Evolutionary conservation across 2,113 vertebrate genomes (phyloP).

Genomic region (Mobula hypostoma): DNA sequence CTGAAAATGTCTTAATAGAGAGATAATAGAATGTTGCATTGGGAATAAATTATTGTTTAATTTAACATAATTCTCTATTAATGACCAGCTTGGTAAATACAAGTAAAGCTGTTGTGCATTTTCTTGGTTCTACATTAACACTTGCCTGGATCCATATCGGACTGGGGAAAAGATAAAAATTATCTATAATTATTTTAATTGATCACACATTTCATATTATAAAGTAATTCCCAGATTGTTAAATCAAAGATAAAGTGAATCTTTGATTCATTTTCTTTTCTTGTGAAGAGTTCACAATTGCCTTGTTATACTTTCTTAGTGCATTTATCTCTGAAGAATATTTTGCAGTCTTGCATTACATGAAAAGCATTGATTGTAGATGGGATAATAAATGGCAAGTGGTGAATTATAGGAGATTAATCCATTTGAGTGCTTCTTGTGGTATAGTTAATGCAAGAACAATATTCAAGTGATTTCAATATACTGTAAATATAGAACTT

Average conservation of each 20-base stretch:
- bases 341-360: neutral
- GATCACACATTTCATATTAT: neutral
- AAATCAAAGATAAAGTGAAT: neutral
- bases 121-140: neutral
- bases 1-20: neutral
- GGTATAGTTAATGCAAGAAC: neutral
- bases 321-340: neutral
- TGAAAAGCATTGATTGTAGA: neutral
- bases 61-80: neutral
- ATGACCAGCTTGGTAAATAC: neutral
- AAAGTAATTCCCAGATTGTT: neutral
- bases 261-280: neutral
- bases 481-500: neutral
- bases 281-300: neutral
- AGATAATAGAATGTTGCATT: neutral
- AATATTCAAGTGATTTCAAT: neutral
- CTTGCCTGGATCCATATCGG: neutral
- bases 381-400: constrained; percentile 3
- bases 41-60: neutral
- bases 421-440: neutral
- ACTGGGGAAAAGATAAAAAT: neutral
- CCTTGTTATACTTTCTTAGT: neutral
- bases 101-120: neutral
- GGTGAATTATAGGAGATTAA: constrained; percentile 1
- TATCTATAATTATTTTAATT: neutral